Conservation (phyloP, 2,797 vertebrate species). For the Mergus octosetaceus region DNA sequence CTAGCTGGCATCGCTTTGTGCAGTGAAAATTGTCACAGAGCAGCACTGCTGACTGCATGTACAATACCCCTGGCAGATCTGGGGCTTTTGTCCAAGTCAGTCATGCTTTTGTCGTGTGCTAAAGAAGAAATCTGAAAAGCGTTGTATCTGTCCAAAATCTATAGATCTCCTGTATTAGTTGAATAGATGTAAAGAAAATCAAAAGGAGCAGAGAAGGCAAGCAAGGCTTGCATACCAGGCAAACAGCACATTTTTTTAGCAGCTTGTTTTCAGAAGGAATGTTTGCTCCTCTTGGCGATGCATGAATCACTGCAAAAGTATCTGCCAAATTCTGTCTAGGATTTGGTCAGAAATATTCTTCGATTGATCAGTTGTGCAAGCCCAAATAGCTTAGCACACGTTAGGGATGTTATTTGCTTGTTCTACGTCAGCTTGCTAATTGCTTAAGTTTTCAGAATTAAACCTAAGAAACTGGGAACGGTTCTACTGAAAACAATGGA, state of each 20-base stretch:
- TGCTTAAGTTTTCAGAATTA: neutral
- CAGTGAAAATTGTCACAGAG: neutral
- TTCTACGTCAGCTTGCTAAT: neutral
- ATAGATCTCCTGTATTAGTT: neutral
- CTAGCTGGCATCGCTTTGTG: neutral
- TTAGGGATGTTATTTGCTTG: neutral
- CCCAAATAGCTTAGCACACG: rapidly evolving
- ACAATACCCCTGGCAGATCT: neutral
- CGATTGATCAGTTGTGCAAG: neutral
- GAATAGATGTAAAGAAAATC: neutral
- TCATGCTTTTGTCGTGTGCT: neutral
- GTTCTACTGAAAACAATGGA: neutral
- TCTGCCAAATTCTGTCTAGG: neutral
- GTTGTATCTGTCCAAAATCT: neutral
- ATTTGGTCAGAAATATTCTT: neutral
- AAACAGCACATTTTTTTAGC: neutral
- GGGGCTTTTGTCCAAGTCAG: neutral
- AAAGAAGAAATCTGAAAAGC: neutral
- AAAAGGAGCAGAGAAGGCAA: neutral
- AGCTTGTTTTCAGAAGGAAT: neutral
- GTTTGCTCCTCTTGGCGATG: neutral
- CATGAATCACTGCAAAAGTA: neutral
- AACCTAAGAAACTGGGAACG: neutral
- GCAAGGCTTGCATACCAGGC: neutral
- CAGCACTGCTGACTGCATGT: neutral